Conservation (phyloP, 2,113 vertebrate species). For the Scomber japonicus region DNA sequence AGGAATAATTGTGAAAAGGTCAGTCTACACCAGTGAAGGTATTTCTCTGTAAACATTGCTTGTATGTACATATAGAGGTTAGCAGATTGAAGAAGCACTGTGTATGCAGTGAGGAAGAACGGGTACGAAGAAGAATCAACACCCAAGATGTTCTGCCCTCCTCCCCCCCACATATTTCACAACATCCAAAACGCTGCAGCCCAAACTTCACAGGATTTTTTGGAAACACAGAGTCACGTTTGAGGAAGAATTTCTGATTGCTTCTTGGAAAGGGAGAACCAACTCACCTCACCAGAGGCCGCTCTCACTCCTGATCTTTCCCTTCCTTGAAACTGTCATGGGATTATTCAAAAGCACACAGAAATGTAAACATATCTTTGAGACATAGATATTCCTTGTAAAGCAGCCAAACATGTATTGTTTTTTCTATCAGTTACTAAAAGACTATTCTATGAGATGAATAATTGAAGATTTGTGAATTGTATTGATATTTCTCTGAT, state of each 20-base stretch:
- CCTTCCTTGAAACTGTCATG: conserved; percentile 66
- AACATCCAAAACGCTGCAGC: conserved; percentile 62
- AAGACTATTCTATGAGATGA: conserved; percentile 84
- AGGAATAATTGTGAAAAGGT: conserved; percentile 68
- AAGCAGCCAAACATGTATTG: conserved; percentile 84
- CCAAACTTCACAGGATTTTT: conserved; percentile 65
- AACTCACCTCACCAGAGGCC: conserved; percentile 55
- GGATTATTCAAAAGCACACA: conserved; percentile 74
- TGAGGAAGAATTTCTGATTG: conserved; percentile 60
- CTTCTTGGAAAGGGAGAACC: conserved; percentile 49
- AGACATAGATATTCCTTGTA: conserved; percentile 82
- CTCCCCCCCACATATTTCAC: conserved; percentile 58
- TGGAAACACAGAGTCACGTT: conserved; percentile 64
- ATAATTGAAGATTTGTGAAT: conserved; percentile 85
- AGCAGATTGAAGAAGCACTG: conserved; percentile 71
- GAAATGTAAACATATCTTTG: conserved; percentile 78
- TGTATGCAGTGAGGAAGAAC: conserved; percentile 42
- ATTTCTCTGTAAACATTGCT: conserved; percentile 82
- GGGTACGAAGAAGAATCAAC: conserved; percentile 59
- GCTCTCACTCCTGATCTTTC: conserved; percentile 55
- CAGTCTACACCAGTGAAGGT: conserved; percentile 70
- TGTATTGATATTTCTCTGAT: conserved; percentile 89
- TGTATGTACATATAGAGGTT: conserved; percentile 85
- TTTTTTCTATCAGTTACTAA: conserved; percentile 83
- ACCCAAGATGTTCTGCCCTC: conserved; percentile 46